Conservation (phyloP, 2,888 invertebrate species). For the Athetis lepigone region DNA sequence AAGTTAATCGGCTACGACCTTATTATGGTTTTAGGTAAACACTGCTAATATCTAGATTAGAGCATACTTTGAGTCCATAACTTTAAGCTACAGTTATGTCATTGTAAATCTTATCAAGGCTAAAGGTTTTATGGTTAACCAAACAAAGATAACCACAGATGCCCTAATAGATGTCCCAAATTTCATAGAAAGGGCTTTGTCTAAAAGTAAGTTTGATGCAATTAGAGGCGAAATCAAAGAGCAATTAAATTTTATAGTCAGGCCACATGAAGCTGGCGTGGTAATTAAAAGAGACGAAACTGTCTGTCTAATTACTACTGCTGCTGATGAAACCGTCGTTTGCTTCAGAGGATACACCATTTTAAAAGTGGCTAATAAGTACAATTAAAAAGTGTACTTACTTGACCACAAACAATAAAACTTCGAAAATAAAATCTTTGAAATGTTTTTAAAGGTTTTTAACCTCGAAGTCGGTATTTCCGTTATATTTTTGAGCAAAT, state of each 20-base stretch:
- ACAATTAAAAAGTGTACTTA: slow-evolving; percentile 4
- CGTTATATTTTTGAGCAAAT: too few relatives aligned
- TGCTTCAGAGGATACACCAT: slow-evolving; percentile 14
- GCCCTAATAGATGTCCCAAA: neutral
- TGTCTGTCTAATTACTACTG: slow-evolving; percentile 30
- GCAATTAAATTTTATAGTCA: slow-evolving; percentile 50
- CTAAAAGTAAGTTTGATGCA: slow-evolving; percentile 23
- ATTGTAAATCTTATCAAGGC: slow-evolving; percentile 26
- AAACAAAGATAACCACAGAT: slow-evolving; percentile 6
- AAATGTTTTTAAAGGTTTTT: too few relatives aligned
- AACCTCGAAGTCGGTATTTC: too few relatives aligned
- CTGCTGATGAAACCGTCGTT: slow-evolving; percentile 10
- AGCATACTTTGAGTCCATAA: slow-evolving; percentile 43
- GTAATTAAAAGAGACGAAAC: slow-evolving; percentile 49
- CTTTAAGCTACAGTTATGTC: slow-evolving; percentile 41
- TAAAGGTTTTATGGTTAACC: slow-evolving; percentile 1
- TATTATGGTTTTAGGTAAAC: slow-evolving; percentile 60
- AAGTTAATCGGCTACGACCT: slow-evolving; percentile 65
- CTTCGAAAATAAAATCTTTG: neutral
- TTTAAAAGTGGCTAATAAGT: neutral
- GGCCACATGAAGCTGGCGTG: slow-evolving; percentile 48
- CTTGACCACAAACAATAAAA: neutral
- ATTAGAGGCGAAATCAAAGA: slow-evolving; percentile 36
- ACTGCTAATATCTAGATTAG: slow-evolving; percentile 53
- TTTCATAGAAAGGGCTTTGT: slow-evolving; percentile 19